Percentiles rank a stretch among this genome's conserved stretches.
These are phyloP conservation scores for Austrolebias charrua DNA, from an alignment of 2,797 vertebrate genomes.

Conservation along the genomic window DNA sequence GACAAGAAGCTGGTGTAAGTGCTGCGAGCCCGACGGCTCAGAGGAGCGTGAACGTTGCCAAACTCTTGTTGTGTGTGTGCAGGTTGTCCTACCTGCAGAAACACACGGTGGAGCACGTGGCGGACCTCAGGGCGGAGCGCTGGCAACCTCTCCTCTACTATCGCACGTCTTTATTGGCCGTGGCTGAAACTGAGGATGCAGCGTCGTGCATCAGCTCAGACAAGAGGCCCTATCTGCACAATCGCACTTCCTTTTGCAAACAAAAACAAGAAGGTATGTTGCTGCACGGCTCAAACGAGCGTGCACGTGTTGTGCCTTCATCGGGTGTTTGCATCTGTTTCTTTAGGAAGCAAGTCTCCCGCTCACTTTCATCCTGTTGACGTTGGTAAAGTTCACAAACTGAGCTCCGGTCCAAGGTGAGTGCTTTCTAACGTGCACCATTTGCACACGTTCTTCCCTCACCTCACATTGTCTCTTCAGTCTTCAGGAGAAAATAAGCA, in stretches of 20 bases:
- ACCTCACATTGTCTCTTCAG: slow-evolving; percentile 43
- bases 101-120: slow-evolving; percentile 76
- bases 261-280: slow-evolving; percentile 67
- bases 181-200: slow-evolving; percentile 81
- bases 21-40: neutral
- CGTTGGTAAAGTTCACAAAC: slow-evolving; percentile 43
- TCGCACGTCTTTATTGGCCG: slow-evolving; percentile 83
- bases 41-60: neutral
- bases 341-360: slow-evolving; percentile 64
- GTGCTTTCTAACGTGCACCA: neutral
- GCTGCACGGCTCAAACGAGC: neutral
- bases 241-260: slow-evolving; percentile 58
- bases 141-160: slow-evolving; percentile 88
- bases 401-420: slow-evolving; percentile 58
- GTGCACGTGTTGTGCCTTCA: neutral
- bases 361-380: slow-evolving; percentile 46
- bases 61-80: slow-evolving; percentile 15
- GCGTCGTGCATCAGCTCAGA: slow-evolving; percentile 78
- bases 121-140: slow-evolving; percentile 78
- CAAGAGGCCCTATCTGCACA: slow-evolving; percentile 64
- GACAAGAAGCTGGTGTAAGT: slow-evolving; percentile 92
- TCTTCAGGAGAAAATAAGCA: slow-evolving; percentile 43
- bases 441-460: neutral
- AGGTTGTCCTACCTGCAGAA: slow-evolving; percentile 87
- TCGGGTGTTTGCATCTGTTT: neutral